Base-by-base conservation (phyloP, 1,140 invertebrate species). In the Aphaenogaster floridana region DNA sequence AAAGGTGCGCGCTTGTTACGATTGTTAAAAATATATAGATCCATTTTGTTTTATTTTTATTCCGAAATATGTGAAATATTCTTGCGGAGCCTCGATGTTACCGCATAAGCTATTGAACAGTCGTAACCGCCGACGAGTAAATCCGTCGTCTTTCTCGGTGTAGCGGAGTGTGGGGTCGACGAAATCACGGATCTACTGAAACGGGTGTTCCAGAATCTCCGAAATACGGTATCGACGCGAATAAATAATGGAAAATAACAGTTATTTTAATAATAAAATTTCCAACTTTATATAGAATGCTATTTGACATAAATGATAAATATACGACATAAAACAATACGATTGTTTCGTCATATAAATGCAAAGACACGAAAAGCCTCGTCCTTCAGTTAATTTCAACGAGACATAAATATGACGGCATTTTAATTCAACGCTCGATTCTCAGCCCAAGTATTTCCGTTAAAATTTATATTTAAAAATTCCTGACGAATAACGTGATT, bases 381-480 rank as follows among this genome's bases (percentile, higher is more conserved):
- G 2, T 34, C 48, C 21, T 13, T n/a, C 28, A 64, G 3, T 79
- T 79, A 79, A 36, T 36, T 64, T 34, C 3, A 61, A 28, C 3
- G 21, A 45, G 21, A 59, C 28, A 39, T 39, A 66, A 66, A 66
- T 21, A 50, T 61, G 13, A 52, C 34, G 28, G 28, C 2, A 45
- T 42, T 48, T 64, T 36, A 78, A 64, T 64, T 77, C 39, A 34
- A 28, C n/a, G 52, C 54, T 59, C 36, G 54, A 63, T 78, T 78
- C 9, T 48, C 42, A 52, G 48, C 71, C 5, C 28, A 66, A 50
- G 42, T 64, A 79, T 64, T 79, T 17, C 3, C 36, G 21, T 77
- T 42, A 45, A 59, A 77, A 77, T 61, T 61, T 45, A 45, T 61
- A 77, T 61, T 69, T 45, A 76, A 76, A 76, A 76, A 76, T 77